These are phyloP conservation scores for Falcunculus frontatus DNA, from an alignment of 2,113 vertebrate species.

Conservation along the genomic window DNA sequence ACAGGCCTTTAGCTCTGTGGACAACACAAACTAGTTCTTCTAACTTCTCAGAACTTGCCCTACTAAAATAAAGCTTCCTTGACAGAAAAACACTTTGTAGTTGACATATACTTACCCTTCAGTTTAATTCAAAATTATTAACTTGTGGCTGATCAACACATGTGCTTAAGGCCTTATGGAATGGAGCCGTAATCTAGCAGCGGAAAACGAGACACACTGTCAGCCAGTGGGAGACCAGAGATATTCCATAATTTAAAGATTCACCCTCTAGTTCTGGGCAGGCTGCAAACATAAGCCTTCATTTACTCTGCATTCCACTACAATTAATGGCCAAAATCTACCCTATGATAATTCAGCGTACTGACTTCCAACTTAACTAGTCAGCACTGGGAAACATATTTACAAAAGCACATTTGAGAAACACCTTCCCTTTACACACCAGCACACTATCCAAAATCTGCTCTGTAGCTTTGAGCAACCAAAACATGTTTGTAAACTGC, in stretches of 20 bases:
- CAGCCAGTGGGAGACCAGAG: not conserved
- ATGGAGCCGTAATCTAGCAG: not conserved
- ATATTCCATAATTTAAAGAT: not conserved
- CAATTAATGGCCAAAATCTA: not conserved
- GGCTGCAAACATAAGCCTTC: not conserved
- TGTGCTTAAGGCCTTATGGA: not conserved
- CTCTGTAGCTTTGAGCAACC: not conserved
- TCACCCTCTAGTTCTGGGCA: not conserved
- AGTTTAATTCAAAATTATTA: slow-evolving; percentile 1
- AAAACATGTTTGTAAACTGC: not conserved
- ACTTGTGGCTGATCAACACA: not conserved
- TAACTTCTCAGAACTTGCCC: not conserved
- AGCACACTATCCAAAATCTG: not conserved
- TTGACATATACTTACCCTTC: not conserved
- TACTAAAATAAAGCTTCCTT: slow-evolving; percentile 3
- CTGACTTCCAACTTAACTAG: not conserved
- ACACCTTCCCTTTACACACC: not conserved
- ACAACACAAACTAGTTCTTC: not conserved
- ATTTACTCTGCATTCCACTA: not conserved
- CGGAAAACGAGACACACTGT: not conserved
- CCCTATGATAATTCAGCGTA: not conserved
- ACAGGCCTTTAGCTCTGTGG: not conserved
- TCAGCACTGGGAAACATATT: not conserved
- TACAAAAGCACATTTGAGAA: not conserved
- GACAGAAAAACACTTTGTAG: not conserved